A percentile compares a stretch with the other conserved stretches of the same genome.
Conservation (phyloP, 2,113 vertebrate genomes). For the Micromys minutus region DNA sequence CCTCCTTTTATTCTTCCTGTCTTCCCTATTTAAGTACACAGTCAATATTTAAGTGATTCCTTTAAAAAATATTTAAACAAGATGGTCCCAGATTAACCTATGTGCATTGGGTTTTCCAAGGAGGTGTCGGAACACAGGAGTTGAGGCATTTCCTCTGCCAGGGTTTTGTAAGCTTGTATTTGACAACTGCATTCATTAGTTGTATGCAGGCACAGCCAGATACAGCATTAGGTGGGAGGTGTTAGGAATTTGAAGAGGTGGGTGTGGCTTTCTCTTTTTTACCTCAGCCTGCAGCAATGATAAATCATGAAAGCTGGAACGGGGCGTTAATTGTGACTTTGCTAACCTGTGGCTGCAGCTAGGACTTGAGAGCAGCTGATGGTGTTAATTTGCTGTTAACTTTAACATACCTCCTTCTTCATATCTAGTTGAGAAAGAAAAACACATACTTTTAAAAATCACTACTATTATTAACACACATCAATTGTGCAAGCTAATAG, state of each 20-base stretch:
- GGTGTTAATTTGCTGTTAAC: constrained; percentile 55
- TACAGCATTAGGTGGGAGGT: constrained; percentile 18
- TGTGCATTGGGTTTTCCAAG: not conserved
- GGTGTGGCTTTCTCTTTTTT: not conserved
- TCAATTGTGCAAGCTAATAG: no score
- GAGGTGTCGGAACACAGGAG: not conserved
- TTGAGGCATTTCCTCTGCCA: not conserved
- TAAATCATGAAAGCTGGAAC: not conserved
- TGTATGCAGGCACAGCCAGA: not conserved
- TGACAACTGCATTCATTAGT: not conserved
- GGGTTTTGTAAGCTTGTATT: not conserved
- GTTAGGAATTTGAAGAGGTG: constrained; percentile 41
- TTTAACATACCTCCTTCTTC: not conserved
- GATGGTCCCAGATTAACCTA: not conserved
- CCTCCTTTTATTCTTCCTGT: not conserved
- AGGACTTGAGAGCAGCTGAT: not conserved
- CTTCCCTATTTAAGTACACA: not conserved
- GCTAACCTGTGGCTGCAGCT: constrained; percentile 28
- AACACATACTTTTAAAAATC: not conserved
- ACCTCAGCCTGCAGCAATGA: not conserved
- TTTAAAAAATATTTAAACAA: constrained; percentile 6
- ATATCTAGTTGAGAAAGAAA: not conserved
- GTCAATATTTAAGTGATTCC: not conserved
- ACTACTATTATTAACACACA: not conserved
- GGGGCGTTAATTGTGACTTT: not conserved